Evolutionary conservation across 1,140 invertebrate genomes (phyloP).

Genomic region (Cylas formicarius): DNA sequence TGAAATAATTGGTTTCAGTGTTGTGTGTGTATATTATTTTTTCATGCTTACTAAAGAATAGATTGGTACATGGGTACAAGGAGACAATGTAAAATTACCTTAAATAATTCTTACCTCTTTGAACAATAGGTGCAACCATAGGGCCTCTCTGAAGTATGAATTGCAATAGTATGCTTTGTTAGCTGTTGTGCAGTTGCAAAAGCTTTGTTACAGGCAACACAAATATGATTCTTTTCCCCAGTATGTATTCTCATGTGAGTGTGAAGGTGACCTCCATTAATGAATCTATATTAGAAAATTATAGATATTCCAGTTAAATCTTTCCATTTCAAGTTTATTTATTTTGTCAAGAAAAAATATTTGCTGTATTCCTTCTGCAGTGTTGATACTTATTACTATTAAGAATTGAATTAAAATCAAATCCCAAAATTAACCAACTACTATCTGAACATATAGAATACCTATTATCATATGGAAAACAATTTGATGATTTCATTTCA

Average conservation of each 20-base stretch:
- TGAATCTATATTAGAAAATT: constrained; percentile 43
- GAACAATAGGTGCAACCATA: constrained; percentile 49
- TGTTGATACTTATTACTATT: too few species aligned
- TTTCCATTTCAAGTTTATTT: constrained; percentile 2
- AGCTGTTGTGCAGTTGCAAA: constrained; percentile 48
- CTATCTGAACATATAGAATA: too few species aligned
- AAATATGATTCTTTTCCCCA: constrained; percentile 54
- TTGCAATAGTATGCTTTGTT: constrained; percentile 53
- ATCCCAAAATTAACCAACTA: too few species aligned
- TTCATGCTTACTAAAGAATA: constrained; percentile 1
- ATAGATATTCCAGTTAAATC: too few species aligned
- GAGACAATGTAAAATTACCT: too few species aligned
- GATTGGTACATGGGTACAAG: too few species aligned
- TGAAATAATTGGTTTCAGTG: too few species aligned
- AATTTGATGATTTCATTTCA: too few species aligned
- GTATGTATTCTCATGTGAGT: constrained; percentile 50
- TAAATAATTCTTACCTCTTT: constrained; percentile 20
- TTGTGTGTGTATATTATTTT: too few species aligned
- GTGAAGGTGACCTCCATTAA: constrained; percentile 43
- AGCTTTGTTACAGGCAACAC: constrained; percentile 49
- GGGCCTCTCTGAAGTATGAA: constrained; percentile 60
- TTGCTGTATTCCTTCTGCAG: too few species aligned
- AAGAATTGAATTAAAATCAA: too few species aligned
- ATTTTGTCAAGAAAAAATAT: background rate
- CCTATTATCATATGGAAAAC: too few species aligned